Percentiles rank a stretch among this genome's conserved stretches.
Evolutionary conservation across 2,113 vertebrate species (phyloP).

Genomic region (Oreochromis niloticus): DNA sequence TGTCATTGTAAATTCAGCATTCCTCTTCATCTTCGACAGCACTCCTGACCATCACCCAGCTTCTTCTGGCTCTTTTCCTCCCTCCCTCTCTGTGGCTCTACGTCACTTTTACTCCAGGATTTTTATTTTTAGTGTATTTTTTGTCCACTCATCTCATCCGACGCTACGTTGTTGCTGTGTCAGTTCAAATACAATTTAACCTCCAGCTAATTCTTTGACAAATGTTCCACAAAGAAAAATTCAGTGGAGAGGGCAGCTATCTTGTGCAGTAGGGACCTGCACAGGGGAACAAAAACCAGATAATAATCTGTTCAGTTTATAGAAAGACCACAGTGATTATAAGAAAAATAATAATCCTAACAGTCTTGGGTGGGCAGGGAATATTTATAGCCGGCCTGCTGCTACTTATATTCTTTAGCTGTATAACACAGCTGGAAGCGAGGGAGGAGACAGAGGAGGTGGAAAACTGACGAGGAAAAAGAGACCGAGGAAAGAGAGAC

Average conservation of each 20-base stretch:
- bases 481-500: constrained; percentile 29
- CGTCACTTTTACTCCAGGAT: background rate
- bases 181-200: background rate
- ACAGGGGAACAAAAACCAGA: constrained; percentile 54
- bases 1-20: constrained; percentile 34
- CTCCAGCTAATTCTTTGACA: background rate
- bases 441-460: constrained; percentile 40
- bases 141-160: background rate
- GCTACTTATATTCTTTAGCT: constrained; percentile 62
- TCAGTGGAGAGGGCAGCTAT: background rate
- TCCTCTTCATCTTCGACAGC: constrained; percentile 18
- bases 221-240: background rate
- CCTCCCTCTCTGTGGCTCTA: background rate
- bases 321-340: constrained; percentile 62
- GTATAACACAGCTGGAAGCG: constrained; percentile 64
- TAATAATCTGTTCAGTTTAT: constrained; percentile 62
- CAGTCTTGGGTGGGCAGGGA: constrained; percentile 68
- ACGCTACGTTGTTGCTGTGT: background rate
- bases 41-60: background rate
- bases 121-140: background rate
- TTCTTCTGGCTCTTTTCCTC: background rate
- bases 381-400: constrained; percentile 66
- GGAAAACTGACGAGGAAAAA: constrained; percentile 27
- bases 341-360: constrained; percentile 71
- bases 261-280: background rate